A percentile compares a stretch with the other conserved stretches of the same genome.
These are phyloP conservation scores for Diadumene lineata DNA, from an alignment of 92 coral and sea anemone genomes.

Conservation along the genomic window DNA sequence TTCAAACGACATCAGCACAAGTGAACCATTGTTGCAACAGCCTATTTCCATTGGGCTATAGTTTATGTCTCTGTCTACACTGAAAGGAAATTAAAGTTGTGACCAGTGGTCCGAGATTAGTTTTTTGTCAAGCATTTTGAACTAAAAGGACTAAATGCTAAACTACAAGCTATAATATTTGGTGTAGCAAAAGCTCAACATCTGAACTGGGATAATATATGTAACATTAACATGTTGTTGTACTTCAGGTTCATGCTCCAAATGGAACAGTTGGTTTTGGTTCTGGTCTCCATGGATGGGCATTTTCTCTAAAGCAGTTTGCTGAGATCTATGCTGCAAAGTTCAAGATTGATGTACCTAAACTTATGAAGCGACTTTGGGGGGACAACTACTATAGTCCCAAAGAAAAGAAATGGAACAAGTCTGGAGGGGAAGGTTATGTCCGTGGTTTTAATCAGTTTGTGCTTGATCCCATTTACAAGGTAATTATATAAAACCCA, in stretches of 20 bases:
- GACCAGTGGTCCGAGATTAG: too few species aligned
- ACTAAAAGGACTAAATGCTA: too few species aligned
- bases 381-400: constrained; percentile 80
- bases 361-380: constrained; percentile 92
- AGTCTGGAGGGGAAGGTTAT: constrained; percentile 54
- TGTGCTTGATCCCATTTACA: constrained; percentile 90
- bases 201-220: too few species aligned
- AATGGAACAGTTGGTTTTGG: constrained; percentile 98
- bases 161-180: too few species aligned
- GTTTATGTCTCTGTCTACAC: too few species aligned
- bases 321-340: constrained; percentile 78
- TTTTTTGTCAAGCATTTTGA: too few species aligned
- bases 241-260: constrained; percentile 68
- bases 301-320: constrained; percentile 93
- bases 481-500: constrained; percentile 36
- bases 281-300: constrained; percentile 99
- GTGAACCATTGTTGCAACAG: too few species aligned
- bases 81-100: too few species aligned
- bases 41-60: too few species aligned
- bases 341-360: constrained; percentile 80
- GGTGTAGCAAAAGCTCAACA: too few species aligned
- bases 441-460: constrained; percentile 86
- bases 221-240: too few species aligned
- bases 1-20: too few species aligned
- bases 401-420: constrained; percentile 79